A percentile compares a stretch with the other conserved stretches of the same genome.
phyloP scores from a whole-genome alignment of 2,888 invertebrate species.

The Onthophagus sagittarius region DNA sequence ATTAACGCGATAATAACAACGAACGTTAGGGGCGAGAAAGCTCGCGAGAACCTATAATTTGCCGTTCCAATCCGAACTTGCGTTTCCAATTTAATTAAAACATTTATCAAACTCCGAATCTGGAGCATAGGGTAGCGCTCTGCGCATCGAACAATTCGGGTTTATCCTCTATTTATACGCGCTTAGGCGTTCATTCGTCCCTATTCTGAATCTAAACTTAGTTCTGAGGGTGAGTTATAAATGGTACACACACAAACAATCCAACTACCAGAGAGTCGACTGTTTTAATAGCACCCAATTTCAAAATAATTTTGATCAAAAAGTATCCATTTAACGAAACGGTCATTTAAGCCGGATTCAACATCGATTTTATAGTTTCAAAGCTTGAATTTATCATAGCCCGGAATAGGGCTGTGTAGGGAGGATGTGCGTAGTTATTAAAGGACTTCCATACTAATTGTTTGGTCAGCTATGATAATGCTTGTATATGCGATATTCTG shows the following conservation, averaged over 20 bases:
- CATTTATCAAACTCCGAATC: slow-evolving; percentile 5
- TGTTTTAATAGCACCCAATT: background rate
- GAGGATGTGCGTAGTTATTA: no score
- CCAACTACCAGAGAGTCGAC: background rate
- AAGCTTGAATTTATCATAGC: no score
- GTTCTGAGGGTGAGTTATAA: background rate
- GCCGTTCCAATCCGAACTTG: background rate
- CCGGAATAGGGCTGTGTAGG: no score
- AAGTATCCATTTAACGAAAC: no score
- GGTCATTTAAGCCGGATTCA: no score
- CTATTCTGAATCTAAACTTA: background rate
- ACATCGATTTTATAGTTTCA: no score
- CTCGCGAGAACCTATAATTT: background rate
- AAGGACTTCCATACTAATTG: no score
- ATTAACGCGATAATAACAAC: background rate
- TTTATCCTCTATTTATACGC: background rate
- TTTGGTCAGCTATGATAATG: no score
- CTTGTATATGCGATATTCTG: no score
- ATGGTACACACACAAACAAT: background rate
- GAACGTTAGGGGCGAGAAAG: background rate
- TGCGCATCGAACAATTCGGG: background rate
- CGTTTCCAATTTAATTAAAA: slow-evolving; percentile 11
- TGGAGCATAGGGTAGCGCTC: background rate
- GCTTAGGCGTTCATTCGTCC: background rate
- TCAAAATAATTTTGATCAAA: no score